Percentiles rank a stretch among this genome's conserved stretches.
Evolutionary conservation across 1,140 invertebrate genomes (phyloP).

Genomic region (Zaprionus tsacasi): DNA sequence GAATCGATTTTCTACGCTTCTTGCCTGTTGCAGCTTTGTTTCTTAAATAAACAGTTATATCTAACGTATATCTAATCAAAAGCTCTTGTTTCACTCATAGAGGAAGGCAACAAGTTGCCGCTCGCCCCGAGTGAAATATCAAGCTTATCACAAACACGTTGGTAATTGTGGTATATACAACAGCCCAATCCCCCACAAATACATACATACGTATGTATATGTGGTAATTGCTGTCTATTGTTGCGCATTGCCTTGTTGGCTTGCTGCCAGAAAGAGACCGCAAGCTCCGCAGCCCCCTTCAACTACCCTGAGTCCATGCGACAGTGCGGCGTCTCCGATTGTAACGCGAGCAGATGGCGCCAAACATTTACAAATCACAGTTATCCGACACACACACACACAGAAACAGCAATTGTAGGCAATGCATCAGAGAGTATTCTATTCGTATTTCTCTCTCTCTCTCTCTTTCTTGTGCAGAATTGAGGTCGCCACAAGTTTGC

Average conservation of each 20-base stretch:
- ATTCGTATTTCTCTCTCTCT: neutral
- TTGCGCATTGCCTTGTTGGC: constrained; percentile 52
- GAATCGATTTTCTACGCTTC: constrained; percentile 41
- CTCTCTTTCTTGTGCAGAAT: neutral
- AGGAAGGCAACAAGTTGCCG: constrained; percentile 46
- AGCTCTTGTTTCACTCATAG: constrained; percentile 18
- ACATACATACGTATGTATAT: neutral
- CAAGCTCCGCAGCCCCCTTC: constrained; percentile 11
- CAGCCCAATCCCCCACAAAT: constrained; percentile 1
- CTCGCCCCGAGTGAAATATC: constrained; percentile 27
- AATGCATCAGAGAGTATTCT: neutral
- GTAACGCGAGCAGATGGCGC: constrained; percentile 40
- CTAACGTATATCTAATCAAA: constrained; percentile 27
- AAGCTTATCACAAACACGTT: constrained; percentile 23
- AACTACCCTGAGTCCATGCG: constrained; percentile 15
- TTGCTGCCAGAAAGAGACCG: constrained; percentile 30
- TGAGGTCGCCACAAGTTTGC: neutral
- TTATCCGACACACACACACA: constrained; percentile 33
- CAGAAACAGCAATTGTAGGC: neutral
- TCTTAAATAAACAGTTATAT: constrained; percentile 37
- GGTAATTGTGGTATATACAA: neutral
- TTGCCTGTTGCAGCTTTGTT: constrained; percentile 30
- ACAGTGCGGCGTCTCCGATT: constrained; percentile 46
- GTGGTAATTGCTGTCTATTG: constrained; percentile 42
- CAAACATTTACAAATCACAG: constrained; percentile 51